phyloP scores from a whole-genome alignment of 2,797 vertebrate genomes.

The Echeneis naucrates region DNA sequence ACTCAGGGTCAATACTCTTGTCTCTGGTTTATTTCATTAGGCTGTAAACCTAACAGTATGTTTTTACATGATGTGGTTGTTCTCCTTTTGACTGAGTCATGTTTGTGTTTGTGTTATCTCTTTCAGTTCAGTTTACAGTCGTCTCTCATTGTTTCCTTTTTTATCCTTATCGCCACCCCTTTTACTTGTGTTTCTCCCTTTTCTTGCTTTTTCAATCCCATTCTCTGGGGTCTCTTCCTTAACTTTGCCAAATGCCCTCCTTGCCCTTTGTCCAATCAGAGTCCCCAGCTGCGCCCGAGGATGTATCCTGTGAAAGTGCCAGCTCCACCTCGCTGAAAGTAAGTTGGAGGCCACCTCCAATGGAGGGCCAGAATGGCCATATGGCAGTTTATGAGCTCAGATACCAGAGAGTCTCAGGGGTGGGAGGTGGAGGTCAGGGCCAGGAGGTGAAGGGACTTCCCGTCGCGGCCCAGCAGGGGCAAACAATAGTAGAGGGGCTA shows the following conservation, averaged over 20 bases:
- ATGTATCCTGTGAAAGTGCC: conserved; percentile 92
- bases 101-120: conserved; percentile 59
- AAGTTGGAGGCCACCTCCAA: conserved; percentile 93
- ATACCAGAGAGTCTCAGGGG: conserved; percentile 88
- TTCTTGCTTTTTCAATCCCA: conserved; percentile 55
- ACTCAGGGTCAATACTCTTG: conserved; percentile 75
- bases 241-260: conserved; percentile 82
- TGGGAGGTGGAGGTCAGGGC: conserved; percentile 81
- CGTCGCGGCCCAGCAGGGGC: conserved; percentile 85
- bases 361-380: conserved; percentile 90
- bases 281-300: conserved; percentile 93
- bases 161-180: conserved; percentile 74
- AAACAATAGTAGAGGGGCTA: conserved; percentile 89
- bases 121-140: conserved; percentile 68
- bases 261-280: conserved; percentile 88
- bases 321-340: conserved; percentile 96
- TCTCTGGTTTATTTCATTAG: conserved; percentile 76
- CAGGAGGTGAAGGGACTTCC: conserved; percentile 84
- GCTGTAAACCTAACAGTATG: conserved; percentile 53
- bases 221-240: conserved; percentile 57
- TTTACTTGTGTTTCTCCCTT: conserved; percentile 68
- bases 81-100: conserved; percentile 44
- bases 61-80: conserved; percentile 58
- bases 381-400: conserved; percentile 93
- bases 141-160: conserved; percentile 78